Percentiles rank a stretch among this genome's conserved stretches.
phyloP scores from a whole-genome alignment of 1,140 invertebrate species.

The Heliconius hermathena region DNA sequence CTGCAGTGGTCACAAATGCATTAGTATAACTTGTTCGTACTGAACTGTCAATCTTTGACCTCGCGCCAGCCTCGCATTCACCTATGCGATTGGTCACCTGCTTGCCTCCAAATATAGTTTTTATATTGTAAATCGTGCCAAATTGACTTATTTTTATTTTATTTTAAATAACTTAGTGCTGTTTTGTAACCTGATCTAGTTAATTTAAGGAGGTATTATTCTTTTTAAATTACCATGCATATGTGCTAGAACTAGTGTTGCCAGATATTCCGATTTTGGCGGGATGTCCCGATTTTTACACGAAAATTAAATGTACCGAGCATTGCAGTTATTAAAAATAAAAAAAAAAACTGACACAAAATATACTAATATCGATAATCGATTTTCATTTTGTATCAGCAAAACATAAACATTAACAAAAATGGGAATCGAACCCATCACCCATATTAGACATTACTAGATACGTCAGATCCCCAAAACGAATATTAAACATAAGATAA shows the following conservation, averaged over 20 bases:
- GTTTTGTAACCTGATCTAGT: neutral
- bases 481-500: neutral
- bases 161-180: neutral
- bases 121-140: conserved; percentile 33
- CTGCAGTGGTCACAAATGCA: neutral
- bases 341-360: too few species aligned
- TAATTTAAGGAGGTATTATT: too few species aligned
- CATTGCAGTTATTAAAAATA: too few species aligned
- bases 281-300: too few species aligned
- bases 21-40: neutral
- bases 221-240: neutral
- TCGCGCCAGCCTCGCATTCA: conserved; percentile 70
- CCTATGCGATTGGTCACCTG: conserved; percentile 66
- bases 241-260: too few species aligned
- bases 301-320: too few species aligned
- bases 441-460: too few species aligned
- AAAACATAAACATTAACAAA: neutral
- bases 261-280: too few species aligned
- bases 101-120: conserved; percentile 67
- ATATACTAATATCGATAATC: too few species aligned
- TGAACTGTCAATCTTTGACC: conserved; percentile 41
- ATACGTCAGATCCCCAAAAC: neutral
- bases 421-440: neutral
- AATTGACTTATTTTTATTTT: neutral
- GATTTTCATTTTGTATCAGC: neutral